A percentile compares a stretch with the other conserved stretches of the same genome.
Conservation (phyloP, 64 coral and sea anemone species). For the Dendrophyllia cribrosa region DNA sequence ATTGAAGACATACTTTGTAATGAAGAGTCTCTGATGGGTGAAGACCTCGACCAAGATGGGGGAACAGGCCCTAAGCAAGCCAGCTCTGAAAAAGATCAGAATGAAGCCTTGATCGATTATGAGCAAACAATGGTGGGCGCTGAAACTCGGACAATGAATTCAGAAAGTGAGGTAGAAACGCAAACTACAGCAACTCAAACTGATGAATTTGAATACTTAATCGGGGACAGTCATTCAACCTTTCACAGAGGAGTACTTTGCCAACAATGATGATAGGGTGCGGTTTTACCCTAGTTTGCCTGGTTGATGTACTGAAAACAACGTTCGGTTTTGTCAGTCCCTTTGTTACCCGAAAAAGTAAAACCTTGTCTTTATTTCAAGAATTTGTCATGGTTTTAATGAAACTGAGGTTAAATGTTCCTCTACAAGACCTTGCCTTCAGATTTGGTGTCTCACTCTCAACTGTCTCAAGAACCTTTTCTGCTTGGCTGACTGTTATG, state of each 20-base stretch:
- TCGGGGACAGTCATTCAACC: neutral
- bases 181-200: constrained; percentile 16
- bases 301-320: constrained; percentile 20
- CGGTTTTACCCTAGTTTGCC: constrained; percentile 54
- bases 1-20: neutral
- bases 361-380: constrained; percentile 43
- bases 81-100: neutral
- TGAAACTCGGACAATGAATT: neutral
- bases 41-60: neutral
- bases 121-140: neutral
- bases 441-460: constrained; percentile 18
- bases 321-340: constrained; percentile 14
- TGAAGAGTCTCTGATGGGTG: neutral
- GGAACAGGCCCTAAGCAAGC: neutral
- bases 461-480: constrained; percentile 29
- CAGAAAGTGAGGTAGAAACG: neutral
- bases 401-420: constrained; percentile 18
- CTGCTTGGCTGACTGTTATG: constrained; percentile 1
- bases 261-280: constrained; percentile 38
- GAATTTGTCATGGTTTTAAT: constrained; percentile 18
- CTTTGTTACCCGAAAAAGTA: constrained; percentile 14
- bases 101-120: neutral
- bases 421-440: constrained; percentile 23
- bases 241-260: constrained; percentile 47
- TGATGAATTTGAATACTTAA: constrained; percentile 47